These are phyloP conservation scores for Alfaro cultratus DNA, from an alignment of 2,797 vertebrate genomes.

Conservation along the genomic window DNA sequence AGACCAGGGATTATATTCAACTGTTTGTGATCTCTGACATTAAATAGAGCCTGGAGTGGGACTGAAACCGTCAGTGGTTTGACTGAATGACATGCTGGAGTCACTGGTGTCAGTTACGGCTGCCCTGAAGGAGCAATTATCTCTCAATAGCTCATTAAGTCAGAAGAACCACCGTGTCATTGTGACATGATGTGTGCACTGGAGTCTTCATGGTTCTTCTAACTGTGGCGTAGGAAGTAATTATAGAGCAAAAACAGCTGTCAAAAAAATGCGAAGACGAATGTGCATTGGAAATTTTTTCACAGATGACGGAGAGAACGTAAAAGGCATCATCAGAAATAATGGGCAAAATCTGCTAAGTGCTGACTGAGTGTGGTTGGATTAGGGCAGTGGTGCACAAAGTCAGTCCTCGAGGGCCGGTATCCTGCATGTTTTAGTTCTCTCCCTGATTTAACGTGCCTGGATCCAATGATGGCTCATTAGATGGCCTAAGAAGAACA, in stretches of 20 bases:
- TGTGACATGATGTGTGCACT: constrained; percentile 1
- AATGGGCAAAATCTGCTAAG: neutral
- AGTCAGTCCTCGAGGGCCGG: too few relatives aligned
- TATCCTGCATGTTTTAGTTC: too few relatives aligned
- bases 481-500: too few relatives aligned
- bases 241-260: neutral
- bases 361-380: neutral
- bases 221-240: neutral
- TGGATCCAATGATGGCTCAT: too few relatives aligned
- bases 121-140: constrained; percentile 70
- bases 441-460: too few relatives aligned
- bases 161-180: constrained; percentile 23
- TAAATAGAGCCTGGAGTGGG: constrained; percentile 24
- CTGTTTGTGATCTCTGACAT: constrained; percentile 17
- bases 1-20: constrained; percentile 27
- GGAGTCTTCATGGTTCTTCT: neutral
- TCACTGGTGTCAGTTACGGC: constrained; percentile 47
- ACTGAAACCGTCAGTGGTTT: constrained; percentile 30
- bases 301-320: neutral
- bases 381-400: neutral
- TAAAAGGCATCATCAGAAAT: neutral
- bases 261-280: neutral
- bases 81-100: constrained; percentile 46
- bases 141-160: constrained; percentile 56
- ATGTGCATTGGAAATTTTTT: neutral